These are phyloP conservation scores for Papilio demoleus DNA, from an alignment of 2,888 invertebrate species.

Conservation along the genomic window DNA sequence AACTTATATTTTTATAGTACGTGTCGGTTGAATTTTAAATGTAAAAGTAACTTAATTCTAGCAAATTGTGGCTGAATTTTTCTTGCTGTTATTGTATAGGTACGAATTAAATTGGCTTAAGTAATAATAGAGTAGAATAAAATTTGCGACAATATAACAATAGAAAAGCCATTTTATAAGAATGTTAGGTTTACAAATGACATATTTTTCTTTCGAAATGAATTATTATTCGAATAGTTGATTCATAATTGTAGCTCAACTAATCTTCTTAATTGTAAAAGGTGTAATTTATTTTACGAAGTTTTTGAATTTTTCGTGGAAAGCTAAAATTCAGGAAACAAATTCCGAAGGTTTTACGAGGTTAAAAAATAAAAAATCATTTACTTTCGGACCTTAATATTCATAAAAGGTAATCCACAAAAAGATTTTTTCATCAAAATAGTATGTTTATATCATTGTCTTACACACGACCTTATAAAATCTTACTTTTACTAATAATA, in stretches of 20 bases:
- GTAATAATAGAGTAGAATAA: not conserved
- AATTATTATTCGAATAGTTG: too few species aligned
- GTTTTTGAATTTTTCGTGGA: too few species aligned
- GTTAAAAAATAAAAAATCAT: not conserved
- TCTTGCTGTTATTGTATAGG: slow-evolving; percentile 30
- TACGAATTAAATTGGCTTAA: not conserved
- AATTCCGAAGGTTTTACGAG: slow-evolving; percentile 1
- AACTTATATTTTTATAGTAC: slow-evolving; percentile 43
- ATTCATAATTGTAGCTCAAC: too few species aligned
- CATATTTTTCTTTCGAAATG: too few species aligned
- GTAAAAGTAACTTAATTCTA: slow-evolving; percentile 26
- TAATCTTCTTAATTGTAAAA: too few species aligned
- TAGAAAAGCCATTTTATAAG: too few species aligned
- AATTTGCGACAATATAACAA: too few species aligned
- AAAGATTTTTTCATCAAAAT: not conserved
- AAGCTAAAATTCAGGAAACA: too few species aligned
- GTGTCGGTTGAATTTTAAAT: slow-evolving; percentile 30
- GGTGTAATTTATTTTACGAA: too few species aligned
- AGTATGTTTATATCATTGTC: not conserved
- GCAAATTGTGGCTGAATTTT: slow-evolving; percentile 25
- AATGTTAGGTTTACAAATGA: too few species aligned
- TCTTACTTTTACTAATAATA: too few species aligned
- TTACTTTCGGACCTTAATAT: not conserved
- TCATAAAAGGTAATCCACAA: not conserved
- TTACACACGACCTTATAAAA: too few species aligned